These are phyloP conservation scores for Tretioscincus oriximinensis DNA, from an alignment of 2,113 vertebrate genomes.

Conservation along the genomic window DNA sequence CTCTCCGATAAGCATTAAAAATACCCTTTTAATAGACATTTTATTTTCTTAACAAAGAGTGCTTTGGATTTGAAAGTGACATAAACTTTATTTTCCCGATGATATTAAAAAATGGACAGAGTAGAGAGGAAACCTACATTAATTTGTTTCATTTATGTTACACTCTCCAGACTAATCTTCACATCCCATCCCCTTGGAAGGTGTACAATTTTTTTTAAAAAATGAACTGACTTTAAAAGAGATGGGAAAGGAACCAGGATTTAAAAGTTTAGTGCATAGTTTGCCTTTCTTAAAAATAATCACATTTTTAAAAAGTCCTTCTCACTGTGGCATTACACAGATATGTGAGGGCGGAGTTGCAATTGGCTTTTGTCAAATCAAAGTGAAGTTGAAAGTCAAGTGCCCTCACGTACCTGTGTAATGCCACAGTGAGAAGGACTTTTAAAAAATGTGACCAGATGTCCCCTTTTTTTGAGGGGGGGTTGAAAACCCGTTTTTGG, in stretches of 20 bases:
- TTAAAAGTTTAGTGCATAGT: conserved; percentile 34
- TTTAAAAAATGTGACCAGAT: no score
- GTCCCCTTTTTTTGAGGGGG: no score
- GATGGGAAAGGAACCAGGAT: conserved; percentile 41
- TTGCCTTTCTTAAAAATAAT: neutral
- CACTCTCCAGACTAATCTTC: conserved; percentile 59
- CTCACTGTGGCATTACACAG: neutral
- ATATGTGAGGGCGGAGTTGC: neutral
- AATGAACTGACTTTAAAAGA: conserved; percentile 43
- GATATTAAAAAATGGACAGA: conserved; percentile 47
- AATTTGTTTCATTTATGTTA: conserved; percentile 55
- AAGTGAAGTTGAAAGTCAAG: no score
- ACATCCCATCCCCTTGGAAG: conserved; percentile 40
- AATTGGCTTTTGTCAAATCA: no score
- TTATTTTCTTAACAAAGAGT: conserved; percentile 54
- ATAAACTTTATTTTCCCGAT: conserved; percentile 58
- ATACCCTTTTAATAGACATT: conserved; percentile 65
- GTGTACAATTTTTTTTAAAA: conserved; percentile 32
- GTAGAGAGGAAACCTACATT: conserved; percentile 47
- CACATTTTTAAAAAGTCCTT: neutral
- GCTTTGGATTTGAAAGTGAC: conserved; percentile 61
- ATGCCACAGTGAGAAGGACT: no score
- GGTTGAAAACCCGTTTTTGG: no score
- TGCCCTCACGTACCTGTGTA: no score
- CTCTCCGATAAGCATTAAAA: conserved; percentile 61